These are phyloP conservation scores for Xerus inauris DNA, from an alignment of 2,113 vertebrate genomes.

Conservation along the genomic window DNA sequence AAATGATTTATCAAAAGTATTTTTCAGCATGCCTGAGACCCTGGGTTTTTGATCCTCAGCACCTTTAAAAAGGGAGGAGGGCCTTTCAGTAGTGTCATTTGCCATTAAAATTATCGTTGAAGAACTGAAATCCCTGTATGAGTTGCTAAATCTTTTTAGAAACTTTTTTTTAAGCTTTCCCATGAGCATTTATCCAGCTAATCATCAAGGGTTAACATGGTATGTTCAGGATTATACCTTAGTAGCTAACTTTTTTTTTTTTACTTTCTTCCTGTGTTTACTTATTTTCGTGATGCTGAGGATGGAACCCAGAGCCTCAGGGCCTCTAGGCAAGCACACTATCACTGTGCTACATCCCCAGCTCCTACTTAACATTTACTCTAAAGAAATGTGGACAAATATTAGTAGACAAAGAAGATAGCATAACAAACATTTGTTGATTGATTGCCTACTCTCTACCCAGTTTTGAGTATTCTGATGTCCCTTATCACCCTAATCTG, in stretches of 20 bases:
- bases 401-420: not conserved
- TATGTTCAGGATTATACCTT: not conserved
- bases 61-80: not conserved
- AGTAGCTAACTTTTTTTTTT: no score
- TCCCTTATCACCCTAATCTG: not conserved
- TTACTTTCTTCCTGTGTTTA: no score
- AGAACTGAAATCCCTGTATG: not conserved
- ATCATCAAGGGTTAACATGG: not conserved
- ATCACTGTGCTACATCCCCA: no score
- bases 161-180: not conserved
- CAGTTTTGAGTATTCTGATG: not conserved
- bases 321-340: no score
- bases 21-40: not conserved
- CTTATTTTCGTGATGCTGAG: no score
- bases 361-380: not conserved
- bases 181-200: not conserved
- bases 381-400: not conserved
- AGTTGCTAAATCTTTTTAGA: not conserved
- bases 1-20: not conserved
- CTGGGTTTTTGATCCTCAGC: not conserved
- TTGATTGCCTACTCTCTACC: not conserved
- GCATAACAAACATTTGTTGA: not conserved
- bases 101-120: slow-evolving; percentile 35
- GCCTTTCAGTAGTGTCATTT: not conserved
- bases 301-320: no score